Percentiles rank a stretch among this genome's conserved stretches.
Conservation (phyloP, 1,140 invertebrate species). For the Cherax destructor region DNA sequence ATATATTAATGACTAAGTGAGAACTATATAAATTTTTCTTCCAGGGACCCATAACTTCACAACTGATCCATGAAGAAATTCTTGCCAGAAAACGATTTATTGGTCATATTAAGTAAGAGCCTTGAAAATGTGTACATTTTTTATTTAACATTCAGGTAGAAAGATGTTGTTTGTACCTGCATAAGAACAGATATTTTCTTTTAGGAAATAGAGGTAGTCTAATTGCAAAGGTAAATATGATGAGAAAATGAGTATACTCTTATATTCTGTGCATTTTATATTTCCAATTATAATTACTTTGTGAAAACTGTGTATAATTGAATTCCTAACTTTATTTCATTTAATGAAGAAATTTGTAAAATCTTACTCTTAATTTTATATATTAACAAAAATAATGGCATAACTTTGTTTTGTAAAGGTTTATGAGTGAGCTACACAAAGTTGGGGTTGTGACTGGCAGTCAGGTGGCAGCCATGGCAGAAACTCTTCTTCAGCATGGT, state of each 20-base stretch:
- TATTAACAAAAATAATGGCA: not conserved
- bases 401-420: slow-evolving; percentile 25
- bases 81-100: slow-evolving; percentile 50
- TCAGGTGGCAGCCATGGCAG: slow-evolving; percentile 56
- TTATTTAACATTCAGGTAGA: not conserved
- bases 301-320: not conserved
- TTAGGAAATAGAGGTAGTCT: too few relatives aligned
- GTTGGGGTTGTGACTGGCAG: slow-evolving; percentile 40
- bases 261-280: too few relatives aligned
- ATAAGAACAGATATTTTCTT: too few relatives aligned
- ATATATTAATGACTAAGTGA: too few relatives aligned
- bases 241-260: too few relatives aligned
- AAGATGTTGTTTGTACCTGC: too few relatives aligned
- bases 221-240: too few relatives aligned
- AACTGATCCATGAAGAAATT: slow-evolving; percentile 62
- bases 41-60: slow-evolving; percentile 53
- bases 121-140: not conserved
- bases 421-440: slow-evolving; percentile 60
- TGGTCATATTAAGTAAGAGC: slow-evolving; percentile 61
- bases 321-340: not conserved
- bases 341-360: not conserved
- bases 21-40: not conserved
- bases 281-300: not conserved
- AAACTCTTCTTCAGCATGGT: slow-evolving; percentile 46
- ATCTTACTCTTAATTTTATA: not conserved